A percentile compares a stretch with the other conserved stretches of the same genome.
These are phyloP conservation scores for Misgurnus mizolepis DNA, from an alignment of 2,113 vertebrate species.

Conservation along the genomic window DNA sequence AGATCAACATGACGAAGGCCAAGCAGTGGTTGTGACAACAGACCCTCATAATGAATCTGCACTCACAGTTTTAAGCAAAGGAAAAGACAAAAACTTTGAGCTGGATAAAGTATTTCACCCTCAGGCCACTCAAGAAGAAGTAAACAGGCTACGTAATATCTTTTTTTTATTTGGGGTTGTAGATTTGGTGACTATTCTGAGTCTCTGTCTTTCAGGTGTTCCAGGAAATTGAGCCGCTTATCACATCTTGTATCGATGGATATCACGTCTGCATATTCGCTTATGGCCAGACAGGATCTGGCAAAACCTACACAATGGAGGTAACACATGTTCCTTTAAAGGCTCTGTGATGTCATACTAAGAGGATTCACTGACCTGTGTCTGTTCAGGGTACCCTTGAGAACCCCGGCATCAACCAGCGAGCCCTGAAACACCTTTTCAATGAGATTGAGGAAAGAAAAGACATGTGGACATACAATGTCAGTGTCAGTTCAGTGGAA, in stretches of 20 bases:
- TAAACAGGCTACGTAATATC: slow-evolving; percentile 44
- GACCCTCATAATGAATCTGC: slow-evolving; percentile 80
- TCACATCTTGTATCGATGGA: slow-evolving; percentile 86
- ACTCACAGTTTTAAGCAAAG: slow-evolving; percentile 78
- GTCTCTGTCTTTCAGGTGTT: slow-evolving; percentile 75
- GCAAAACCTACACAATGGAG: slow-evolving; percentile 93
- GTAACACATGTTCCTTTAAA: slow-evolving; percentile 57
- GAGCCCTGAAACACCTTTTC: slow-evolving; percentile 84
- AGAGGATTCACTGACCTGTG: background rate
- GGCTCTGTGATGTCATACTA: background rate
- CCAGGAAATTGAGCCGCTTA: slow-evolving; percentile 84
- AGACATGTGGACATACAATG: slow-evolving; percentile 76
- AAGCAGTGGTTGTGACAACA: slow-evolving; percentile 71
- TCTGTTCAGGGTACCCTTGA: slow-evolving; percentile 77
- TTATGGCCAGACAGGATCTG: slow-evolving; percentile 89
- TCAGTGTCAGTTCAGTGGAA: slow-evolving; percentile 87
- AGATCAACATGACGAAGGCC: slow-evolving; percentile 72
- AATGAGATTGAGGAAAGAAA: slow-evolving; percentile 81
- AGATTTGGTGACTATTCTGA: background rate
- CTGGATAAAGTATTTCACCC: slow-evolving; percentile 88
- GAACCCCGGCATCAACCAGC: slow-evolving; percentile 86
- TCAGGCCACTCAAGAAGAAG: slow-evolving; percentile 87
- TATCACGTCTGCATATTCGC: slow-evolving; percentile 91
- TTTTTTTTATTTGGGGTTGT: background rate
- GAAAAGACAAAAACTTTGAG: slow-evolving; percentile 78